Conservation (phyloP, 2,113 vertebrate species). For the Corapipo altera region DNA sequence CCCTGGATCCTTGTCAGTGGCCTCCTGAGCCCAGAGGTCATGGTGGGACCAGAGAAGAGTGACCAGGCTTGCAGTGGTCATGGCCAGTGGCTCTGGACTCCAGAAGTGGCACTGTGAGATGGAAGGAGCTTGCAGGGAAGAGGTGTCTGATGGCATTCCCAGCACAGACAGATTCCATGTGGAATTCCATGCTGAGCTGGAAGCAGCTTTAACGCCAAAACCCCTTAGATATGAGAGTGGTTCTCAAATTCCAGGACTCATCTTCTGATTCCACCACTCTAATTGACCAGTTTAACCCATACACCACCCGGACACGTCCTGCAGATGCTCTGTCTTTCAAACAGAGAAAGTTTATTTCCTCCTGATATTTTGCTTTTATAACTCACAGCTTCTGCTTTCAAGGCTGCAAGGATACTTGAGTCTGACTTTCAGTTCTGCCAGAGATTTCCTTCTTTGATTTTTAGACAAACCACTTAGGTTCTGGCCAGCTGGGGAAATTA, state of each 20-base stretch:
- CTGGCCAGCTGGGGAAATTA: neutral
- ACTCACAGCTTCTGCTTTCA: neutral
- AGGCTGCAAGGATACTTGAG: neutral
- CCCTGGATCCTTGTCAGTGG: neutral
- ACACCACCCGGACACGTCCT: neutral
- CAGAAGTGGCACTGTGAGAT: neutral
- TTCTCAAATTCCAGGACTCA: neutral
- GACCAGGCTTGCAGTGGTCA: neutral
- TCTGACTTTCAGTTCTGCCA: neutral
- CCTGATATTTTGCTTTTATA: neutral
- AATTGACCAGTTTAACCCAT: neutral
- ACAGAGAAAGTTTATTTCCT: neutral
- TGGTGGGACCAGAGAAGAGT: neutral
- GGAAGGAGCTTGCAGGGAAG: neutral
- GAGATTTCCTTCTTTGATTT: neutral
- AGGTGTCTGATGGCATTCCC: neutral
- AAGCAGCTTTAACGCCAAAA: neutral
- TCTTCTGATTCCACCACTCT: neutral
- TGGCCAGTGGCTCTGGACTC: neutral
- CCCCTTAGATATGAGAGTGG: neutral
- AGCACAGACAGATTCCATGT: accelerated
- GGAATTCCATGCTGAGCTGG: neutral
- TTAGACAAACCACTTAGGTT: neutral
- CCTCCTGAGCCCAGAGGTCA: neutral
- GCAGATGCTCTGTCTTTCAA: neutral